phyloP scores from a whole-genome alignment of 2,888 invertebrate genomes.

The Julus scanicus region DNA sequence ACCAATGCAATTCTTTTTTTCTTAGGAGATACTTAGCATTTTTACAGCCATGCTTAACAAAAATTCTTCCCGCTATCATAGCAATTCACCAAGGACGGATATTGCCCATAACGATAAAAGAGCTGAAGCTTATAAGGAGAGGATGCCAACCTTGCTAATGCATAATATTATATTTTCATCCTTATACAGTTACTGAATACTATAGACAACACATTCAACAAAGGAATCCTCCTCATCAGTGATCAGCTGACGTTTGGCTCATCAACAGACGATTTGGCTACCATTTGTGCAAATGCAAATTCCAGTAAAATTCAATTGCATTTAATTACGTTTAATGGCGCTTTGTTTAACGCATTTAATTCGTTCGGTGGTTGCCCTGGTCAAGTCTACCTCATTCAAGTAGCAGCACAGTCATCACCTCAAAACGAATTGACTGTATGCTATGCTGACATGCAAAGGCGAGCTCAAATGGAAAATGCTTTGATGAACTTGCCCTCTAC shows the following conservation, averaged over 20 bases:
- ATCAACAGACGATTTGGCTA: neutral
- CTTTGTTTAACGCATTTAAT: neutral
- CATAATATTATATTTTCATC: neutral
- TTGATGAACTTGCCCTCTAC: constrained; percentile 2
- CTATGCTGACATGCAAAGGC: constrained; percentile 17
- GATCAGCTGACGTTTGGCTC: neutral
- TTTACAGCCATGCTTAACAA: too few species aligned
- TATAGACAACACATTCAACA: neutral
- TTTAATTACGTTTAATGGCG: neutral
- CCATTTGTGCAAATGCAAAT: neutral
- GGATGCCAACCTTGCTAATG: too few species aligned
- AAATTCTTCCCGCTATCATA: too few species aligned
- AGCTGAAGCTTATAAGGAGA: too few species aligned
- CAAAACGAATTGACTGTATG: neutral
- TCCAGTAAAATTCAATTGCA: neutral
- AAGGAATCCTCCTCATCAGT: neutral
- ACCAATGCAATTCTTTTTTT: too few species aligned
- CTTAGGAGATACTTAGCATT: too few species aligned
- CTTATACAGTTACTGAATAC: neutral
- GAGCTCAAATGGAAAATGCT: constrained; percentile 6
- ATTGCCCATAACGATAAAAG: too few species aligned
- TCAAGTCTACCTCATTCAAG: constrained; percentile 16
- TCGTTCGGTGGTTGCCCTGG: neutral
- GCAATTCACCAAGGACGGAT: too few species aligned
- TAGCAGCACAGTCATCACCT: neutral